Base-by-base conservation (phyloP, 2,113 vertebrate genomes). In the Dryoscopus gambensis region DNA sequence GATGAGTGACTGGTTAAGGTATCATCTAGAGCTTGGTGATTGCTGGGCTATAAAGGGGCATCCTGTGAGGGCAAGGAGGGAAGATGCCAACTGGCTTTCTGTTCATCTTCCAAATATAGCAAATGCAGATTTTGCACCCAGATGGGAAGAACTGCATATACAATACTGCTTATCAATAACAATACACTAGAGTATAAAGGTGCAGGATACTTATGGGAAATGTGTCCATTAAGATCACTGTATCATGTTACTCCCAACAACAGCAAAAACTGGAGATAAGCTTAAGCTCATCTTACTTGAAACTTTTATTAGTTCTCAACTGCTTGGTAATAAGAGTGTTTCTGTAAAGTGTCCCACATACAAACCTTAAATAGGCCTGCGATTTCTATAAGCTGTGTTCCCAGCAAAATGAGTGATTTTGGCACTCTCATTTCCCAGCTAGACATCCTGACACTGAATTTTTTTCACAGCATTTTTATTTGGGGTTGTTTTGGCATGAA, bases 81-180 rank as follows among this genome's bases (percentile, higher is more conserved):
- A 56, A 94, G 80, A 57, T 84, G 86, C 76, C 86, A 86, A 59
- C 40, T 88, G 82, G n/a, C 68, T 88, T 91, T 79, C 59, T 88
- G 10, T 69, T 77, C 75, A 88, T 49, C 69, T 76, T 93, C 96
- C 80, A 92, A 87, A 94, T 92, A 94, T 90, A 95, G 93, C 62
- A 86, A 84, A 44, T 53, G 65, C 80, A 92, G 73, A 75, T 90
- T 94, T 90, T 95, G 73, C 64, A 37, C 68, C 76, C 57, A 35
- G 40, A 71, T 67, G 52, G 47, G 60, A 49, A 89, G 68, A 89
- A 50, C 65, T 84, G 83, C 73, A 35, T 76, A 81, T 71, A 74
- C 68, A 86, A 42, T 35, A 52, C 60, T 71, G 40, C 62, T 95
- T 68, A 46, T 80, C 93, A 93, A 47, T 80, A 86, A 19, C 50